phyloP scores from a whole-genome alignment of 2,113 vertebrate genomes.

The Pampusana beccarii region DNA sequence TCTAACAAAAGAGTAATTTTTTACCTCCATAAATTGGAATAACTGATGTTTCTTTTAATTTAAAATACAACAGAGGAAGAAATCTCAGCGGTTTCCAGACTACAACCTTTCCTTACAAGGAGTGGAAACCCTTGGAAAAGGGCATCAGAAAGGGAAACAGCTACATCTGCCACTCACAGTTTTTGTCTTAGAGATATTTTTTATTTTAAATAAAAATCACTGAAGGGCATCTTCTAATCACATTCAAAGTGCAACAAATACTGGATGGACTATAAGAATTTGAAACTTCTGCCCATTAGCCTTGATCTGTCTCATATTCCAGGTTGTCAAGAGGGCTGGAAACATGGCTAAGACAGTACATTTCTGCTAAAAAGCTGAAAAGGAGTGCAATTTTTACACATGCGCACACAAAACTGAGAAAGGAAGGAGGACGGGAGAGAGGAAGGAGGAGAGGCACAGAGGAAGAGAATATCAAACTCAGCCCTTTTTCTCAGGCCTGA shows the following conservation, averaged over 20 bases:
- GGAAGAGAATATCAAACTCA: not conserved
- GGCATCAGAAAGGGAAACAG: not conserved
- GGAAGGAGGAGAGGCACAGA: not conserved
- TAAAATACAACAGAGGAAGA: not conserved
- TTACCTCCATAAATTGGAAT: not conserved
- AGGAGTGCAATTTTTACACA: not conserved
- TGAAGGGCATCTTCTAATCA: not conserved
- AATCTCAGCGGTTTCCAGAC: not conserved
- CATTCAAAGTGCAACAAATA: not conserved
- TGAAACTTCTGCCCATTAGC: not conserved
- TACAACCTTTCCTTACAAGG: not conserved
- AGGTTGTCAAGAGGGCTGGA: not conserved
- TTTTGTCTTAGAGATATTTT: not conserved
- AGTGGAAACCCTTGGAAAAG: not conserved
- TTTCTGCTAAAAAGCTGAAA: not conserved
- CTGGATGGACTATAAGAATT: not conserved
- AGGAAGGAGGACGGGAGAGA: rapidly evolving
- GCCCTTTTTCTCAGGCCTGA: not conserved
- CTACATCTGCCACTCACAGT: not conserved
- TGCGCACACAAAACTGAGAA: not conserved
- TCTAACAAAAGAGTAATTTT: not conserved
- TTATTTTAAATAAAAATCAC: not conserved
- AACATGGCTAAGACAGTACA: not conserved
- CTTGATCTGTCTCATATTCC: not conserved
- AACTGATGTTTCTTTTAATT: not conserved